phyloP scores from a whole-genome alignment of 2,888 invertebrate species.

The Aphelenchoides bicaudatus region DNA sequence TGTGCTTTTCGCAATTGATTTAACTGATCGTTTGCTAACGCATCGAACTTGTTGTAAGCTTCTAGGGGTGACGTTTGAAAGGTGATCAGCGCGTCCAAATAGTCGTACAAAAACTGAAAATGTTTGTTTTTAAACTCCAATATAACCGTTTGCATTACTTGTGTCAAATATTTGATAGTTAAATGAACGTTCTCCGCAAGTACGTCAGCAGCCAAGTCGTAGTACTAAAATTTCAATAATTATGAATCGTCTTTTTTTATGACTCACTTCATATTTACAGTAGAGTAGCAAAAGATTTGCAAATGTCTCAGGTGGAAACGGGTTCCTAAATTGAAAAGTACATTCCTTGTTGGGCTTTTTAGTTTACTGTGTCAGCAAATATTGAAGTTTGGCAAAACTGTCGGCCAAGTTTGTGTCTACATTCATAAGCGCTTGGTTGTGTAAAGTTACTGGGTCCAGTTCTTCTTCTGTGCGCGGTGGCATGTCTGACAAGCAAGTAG shows the following conservation, averaged over 20 bases:
- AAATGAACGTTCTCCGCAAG: constrained; percentile 93
- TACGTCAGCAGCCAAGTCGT: constrained; percentile 93
- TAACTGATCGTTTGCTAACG: constrained; percentile 83
- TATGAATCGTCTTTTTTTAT: neutral
- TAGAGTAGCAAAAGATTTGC: constrained; percentile 88
- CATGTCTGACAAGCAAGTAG: constrained; percentile 66
- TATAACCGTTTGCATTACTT: constrained; percentile 68
- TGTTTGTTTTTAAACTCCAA: neutral
- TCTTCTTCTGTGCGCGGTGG: constrained; percentile 83
- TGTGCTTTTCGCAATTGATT: constrained; percentile 84
- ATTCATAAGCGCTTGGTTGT: constrained; percentile 88
- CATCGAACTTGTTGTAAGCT: constrained; percentile 90
- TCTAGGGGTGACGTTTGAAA: constrained; percentile 94
- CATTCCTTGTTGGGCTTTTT: too few species aligned
- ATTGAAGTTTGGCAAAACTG: constrained; percentile 89
- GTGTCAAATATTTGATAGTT: constrained; percentile 87
- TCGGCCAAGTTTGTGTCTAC: constrained; percentile 81
- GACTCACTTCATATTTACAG: constrained; percentile 81
- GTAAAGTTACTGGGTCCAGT: constrained; percentile 91
- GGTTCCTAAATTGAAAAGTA: too few species aligned
- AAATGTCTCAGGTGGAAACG: constrained; percentile 95
- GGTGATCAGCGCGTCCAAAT: constrained; percentile 90
- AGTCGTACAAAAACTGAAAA: constrained; percentile 67
- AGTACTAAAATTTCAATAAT: constrained; percentile 67
- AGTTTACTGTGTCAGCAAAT: constrained; percentile 86